These are phyloP conservation scores for Labroides dimidiatus DNA, from an alignment of 2,797 vertebrate species.

Conservation along the genomic window DNA sequence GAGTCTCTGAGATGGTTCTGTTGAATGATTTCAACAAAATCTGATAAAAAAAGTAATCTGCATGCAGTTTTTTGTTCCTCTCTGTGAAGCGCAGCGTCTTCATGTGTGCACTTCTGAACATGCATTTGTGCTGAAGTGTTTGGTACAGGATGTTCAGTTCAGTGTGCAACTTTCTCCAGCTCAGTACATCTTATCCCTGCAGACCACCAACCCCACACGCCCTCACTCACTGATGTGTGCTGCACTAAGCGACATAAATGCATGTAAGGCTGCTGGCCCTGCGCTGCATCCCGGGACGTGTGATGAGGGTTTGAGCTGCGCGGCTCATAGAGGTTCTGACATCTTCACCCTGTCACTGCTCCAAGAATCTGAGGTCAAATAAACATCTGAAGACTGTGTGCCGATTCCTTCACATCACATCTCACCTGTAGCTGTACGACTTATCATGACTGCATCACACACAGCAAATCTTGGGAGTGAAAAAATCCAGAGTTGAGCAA, in stretches of 20 bases:
- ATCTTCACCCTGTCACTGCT: neutral
- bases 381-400: neutral
- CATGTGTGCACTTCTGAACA: neutral
- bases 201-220: slow-evolving; percentile 1
- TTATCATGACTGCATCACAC: no score
- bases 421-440: no score
- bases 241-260: neutral
- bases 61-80: neutral
- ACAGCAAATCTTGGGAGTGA: no score
- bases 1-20: neutral
- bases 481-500: no score
- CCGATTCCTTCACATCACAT: neutral
- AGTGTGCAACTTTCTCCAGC: neutral
- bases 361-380: neutral
- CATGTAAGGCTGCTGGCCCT: neutral
- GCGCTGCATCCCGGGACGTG: neutral
- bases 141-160: neutral
- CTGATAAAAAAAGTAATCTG: no score
- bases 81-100: neutral
- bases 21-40: neutral
- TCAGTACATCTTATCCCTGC: neutral
- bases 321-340: neutral
- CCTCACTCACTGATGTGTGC: neutral
- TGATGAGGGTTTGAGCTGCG: neutral
- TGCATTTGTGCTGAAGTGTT: neutral